Evolutionary conservation across 1,140 invertebrate genomes (phyloP).

Genomic region (Psix sp.): DNA sequence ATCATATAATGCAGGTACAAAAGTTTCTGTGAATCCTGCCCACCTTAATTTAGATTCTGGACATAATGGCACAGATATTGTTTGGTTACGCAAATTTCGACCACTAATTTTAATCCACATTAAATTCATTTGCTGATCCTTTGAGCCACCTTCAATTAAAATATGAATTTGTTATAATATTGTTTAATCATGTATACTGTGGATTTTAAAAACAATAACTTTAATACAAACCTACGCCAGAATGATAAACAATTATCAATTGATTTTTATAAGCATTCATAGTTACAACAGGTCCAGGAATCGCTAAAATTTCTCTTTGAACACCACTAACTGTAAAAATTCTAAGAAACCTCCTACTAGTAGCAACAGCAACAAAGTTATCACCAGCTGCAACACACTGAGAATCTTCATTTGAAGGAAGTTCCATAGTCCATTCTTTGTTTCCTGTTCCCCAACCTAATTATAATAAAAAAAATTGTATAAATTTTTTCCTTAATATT

Average conservation of each 20-base stretch:
- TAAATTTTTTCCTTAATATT: slow-evolving; percentile 3
- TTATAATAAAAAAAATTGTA: slow-evolving; percentile 20
- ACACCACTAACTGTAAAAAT: slow-evolving; percentile 91
- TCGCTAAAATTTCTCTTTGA: slow-evolving; percentile 86
- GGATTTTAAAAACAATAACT: too few relatives aligned
- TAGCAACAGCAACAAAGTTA: slow-evolving; percentile 87
- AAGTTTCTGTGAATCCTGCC: slow-evolving; percentile 48
- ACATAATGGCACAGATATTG: slow-evolving; percentile 37
- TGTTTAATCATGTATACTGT: too few relatives aligned
- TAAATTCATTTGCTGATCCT: slow-evolving; percentile 42
- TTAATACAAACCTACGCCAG: slow-evolving; percentile 76
- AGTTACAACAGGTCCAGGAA: slow-evolving; percentile 85
- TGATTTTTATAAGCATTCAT: slow-evolving; percentile 83
- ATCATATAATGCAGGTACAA: slow-evolving; percentile 43
- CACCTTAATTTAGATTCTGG: slow-evolving; percentile 46
- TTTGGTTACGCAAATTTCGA: slow-evolving; percentile 35
- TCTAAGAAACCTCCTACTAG: slow-evolving; percentile 84
- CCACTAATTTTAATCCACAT: slow-evolving; percentile 53
- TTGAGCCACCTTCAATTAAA: slow-evolving; percentile 25
- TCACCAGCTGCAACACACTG: slow-evolving; percentile 84
- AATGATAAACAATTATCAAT: slow-evolving; percentile 88
- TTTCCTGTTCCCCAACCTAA: slow-evolving; percentile 82
- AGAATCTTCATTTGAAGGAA: slow-evolving; percentile 87
- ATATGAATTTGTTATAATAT: too few relatives aligned
- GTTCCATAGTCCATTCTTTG: slow-evolving; percentile 91